phyloP scores from a whole-genome alignment of 2,888 invertebrate genomes.

The Notodonta ziczac region DNA sequence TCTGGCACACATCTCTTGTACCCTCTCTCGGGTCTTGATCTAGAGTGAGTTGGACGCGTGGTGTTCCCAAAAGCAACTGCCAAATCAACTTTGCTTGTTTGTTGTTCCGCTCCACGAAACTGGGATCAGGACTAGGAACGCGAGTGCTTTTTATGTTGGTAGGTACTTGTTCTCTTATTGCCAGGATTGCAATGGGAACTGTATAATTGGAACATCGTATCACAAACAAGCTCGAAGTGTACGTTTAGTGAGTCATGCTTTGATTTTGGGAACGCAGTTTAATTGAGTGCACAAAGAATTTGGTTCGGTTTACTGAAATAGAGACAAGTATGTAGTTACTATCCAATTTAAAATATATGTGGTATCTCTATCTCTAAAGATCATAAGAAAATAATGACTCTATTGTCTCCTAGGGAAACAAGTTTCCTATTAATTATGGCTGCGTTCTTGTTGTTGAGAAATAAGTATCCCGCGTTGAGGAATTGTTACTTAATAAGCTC shows the following conservation, averaged over 20 bases:
- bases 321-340: no score
- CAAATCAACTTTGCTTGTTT: constrained; percentile 35
- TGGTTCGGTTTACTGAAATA: neutral
- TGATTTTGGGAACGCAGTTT: neutral
- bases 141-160: constrained; percentile 15
- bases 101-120: constrained; percentile 25
- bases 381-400: neutral
- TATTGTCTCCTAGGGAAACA: neutral
- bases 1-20: neutral
- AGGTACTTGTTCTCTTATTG: constrained; percentile 12
- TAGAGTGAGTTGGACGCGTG: neutral
- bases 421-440: neutral
- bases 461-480: constrained; percentile 12
- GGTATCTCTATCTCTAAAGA: no score
- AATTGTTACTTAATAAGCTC: constrained; percentile 26
- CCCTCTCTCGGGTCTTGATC: neutral
- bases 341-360: no score
- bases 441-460: constrained; percentile 10
- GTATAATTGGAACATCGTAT: constrained; percentile 15
- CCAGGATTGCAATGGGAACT: constrained; percentile 10
- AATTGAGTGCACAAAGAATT: neutral
- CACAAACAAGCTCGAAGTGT: constrained; percentile 10
- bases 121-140: constrained; percentile 25
- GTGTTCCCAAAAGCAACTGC: constrained; percentile 16
- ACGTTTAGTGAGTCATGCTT: constrained; percentile 3